phyloP scores from a whole-genome alignment of 2,888 invertebrate genomes.

The Sarcophaga variegata region DNA sequence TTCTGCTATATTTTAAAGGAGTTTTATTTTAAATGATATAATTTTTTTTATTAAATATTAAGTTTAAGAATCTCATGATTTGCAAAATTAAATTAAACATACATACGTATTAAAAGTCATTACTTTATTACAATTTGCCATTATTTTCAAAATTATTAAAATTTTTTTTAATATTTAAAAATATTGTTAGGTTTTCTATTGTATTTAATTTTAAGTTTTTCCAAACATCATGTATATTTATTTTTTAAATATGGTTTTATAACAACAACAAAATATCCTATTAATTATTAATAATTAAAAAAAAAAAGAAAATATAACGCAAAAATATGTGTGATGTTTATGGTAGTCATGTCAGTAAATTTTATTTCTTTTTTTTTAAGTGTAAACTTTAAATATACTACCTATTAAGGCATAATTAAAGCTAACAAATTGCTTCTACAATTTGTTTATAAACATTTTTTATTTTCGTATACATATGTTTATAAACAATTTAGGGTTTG shows the following conservation, averaged over 20 bases:
- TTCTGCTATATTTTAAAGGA: not conserved
- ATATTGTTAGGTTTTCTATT: conserved; percentile 27
- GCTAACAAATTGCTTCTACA: not conserved
- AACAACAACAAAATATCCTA: conserved; percentile 30
- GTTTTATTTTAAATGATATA: conserved; percentile 8
- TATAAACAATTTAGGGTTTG: not conserved
- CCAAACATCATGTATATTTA: too few species aligned
- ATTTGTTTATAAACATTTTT: not conserved
- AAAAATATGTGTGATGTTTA: conserved; percentile 55
- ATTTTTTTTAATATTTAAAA: conserved; percentile 8
- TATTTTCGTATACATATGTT: not conserved
- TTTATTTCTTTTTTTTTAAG: conserved; percentile 37
- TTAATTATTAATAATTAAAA: conserved; percentile 59
- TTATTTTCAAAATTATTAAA: conserved; percentile 54
- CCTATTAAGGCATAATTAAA: conserved; percentile 11
- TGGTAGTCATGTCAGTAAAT: conserved; percentile 52
- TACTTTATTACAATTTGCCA: conserved; percentile 60
- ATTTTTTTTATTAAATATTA: conserved; percentile 22
- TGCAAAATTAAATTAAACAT: not conserved
- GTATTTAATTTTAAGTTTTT: conserved; percentile 29
- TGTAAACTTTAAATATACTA: not conserved
- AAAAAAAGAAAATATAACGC: not conserved
- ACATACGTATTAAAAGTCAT: conserved; percentile 53
- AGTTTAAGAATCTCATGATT: conserved; percentile 35
- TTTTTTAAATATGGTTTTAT: too few species aligned